phyloP scores from a whole-genome alignment of 2,888 invertebrate genomes.

The Geotrupes spiniger region DNA sequence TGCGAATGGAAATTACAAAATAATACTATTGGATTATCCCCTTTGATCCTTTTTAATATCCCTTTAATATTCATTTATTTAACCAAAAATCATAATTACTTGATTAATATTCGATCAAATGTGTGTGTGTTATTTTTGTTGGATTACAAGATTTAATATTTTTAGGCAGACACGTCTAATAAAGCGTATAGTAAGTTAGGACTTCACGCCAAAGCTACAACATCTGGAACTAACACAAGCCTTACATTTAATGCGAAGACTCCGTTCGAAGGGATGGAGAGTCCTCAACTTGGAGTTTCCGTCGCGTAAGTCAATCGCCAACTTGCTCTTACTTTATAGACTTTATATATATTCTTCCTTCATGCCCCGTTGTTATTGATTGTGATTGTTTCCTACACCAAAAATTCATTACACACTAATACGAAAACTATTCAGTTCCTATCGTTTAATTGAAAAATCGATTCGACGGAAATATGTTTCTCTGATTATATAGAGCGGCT shows the following conservation, averaged over 20 bases:
- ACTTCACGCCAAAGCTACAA: slow-evolving; percentile 37
- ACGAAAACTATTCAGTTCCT: slow-evolving; percentile 15
- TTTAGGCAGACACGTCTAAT: slow-evolving; percentile 45
- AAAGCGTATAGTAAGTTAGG: slow-evolving; percentile 36
- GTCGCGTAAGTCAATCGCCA: slow-evolving; percentile 30
- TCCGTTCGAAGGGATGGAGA: slow-evolving; percentile 44
- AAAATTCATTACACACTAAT: slow-evolving; percentile 27
- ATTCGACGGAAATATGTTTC: slow-evolving; percentile 24
- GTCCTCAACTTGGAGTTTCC: slow-evolving; percentile 37
- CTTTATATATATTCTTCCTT: no score
- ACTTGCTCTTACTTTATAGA: neutral
- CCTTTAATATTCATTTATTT: no score
- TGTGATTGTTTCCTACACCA: slow-evolving; percentile 26
- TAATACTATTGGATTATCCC: no score
- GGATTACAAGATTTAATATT: slow-evolving; percentile 17
- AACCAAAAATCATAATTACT: no score
- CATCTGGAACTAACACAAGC: slow-evolving; percentile 33
- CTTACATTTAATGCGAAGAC: slow-evolving; percentile 41
- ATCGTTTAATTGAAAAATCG: slow-evolving; percentile 32
- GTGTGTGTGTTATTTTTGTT: neutral
- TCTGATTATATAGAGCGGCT: slow-evolving; percentile 24
- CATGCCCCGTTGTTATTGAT: slow-evolving; percentile 24
- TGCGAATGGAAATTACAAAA: no score
- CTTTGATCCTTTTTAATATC: no score
- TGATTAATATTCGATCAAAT: no score